Evolutionary conservation across 2,113 vertebrate genomes (phyloP), one percentile per base, ranked within the genome.

Genomic region (Panurus biarmicus): DNA sequence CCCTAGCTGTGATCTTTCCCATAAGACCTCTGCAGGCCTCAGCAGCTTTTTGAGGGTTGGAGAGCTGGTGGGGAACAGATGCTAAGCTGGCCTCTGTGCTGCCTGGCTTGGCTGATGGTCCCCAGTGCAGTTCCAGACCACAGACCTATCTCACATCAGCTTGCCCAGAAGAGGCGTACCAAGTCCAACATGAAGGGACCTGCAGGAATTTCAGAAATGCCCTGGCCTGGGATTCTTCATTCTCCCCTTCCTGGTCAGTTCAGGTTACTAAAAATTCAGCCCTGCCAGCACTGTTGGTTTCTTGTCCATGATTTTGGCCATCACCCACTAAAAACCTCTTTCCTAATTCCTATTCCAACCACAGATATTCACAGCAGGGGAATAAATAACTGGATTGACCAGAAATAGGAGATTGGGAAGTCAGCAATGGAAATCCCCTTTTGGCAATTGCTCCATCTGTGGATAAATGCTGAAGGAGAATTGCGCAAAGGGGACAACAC

Each of bases 391-490:
- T 18, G 42, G 15, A 85, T 50, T 78, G 62, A 40, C 47, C 81
- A 83, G 81, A 87, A 91, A 80, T 25, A 89, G 77, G 42, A 89
- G 54, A 82, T 8, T 88, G 69, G 69, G 62, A 83, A 95, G 58
- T 70, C 76, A 84, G 60, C 3, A 42, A 26, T 95, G 85, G 89
- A 96, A 96, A 96, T 84, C 85, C 91, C 91, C 91, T 91, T 91
- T 93, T 94, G 89, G 93, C 89, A 93, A 24, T 62, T 19, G 26
- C 24, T 50, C 42, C 9, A 4, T 72, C 22, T 93, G 47, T 87
- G 93, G 51, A 85, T 87, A 69, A 89, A 76, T 54, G 17, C 33
- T 89, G 87, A 85, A 82, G 29, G 54, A 89, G 64, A 66, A 79
- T n/a, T 91, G 71, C 65, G 71, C 91, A 91, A 95, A 89, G 64